phyloP scores from a whole-genome alignment of 2,113 vertebrate genomes.

The Urocitellus parryii region DNA sequence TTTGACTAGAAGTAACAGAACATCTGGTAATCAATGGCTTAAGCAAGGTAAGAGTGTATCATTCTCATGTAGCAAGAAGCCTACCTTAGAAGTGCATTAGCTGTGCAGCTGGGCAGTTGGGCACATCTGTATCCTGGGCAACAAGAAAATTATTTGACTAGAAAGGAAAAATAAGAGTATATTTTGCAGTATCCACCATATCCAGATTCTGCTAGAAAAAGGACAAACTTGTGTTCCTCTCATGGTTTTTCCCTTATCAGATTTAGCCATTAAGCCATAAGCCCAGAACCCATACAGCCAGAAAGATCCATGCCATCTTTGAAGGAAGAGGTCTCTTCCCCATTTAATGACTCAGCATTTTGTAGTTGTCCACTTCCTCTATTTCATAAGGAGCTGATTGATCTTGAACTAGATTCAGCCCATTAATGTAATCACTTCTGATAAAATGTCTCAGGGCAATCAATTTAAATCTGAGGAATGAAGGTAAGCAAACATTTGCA shows the following conservation, averaged over 20 bases:
- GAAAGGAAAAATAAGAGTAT: not conserved
- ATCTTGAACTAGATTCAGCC: slow-evolving; percentile 54
- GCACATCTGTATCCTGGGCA: not conserved
- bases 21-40: not conserved
- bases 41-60: not conserved
- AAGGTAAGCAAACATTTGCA: not conserved
- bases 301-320: not conserved
- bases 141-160: not conserved
- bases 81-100: not conserved
- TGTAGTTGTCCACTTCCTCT: not conserved
- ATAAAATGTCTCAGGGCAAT: slow-evolving; percentile 56
- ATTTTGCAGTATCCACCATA: not conserved
- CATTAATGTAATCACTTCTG: not conserved
- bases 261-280: not conserved
- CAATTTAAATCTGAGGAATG: slow-evolving; percentile 4
- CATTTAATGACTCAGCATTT: not conserved
- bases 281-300: not conserved
- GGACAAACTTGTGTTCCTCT: not conserved
- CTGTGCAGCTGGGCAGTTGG: too few relatives aligned
- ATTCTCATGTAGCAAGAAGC: not conserved
- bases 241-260: not conserved
- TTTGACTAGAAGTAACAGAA: not conserved
- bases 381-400: slow-evolving; percentile 36
- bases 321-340: not conserved
- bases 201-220: not conserved